Conservation (phyloP, 2,888 invertebrate species). For the Pachydiplax longipennis region DNA sequence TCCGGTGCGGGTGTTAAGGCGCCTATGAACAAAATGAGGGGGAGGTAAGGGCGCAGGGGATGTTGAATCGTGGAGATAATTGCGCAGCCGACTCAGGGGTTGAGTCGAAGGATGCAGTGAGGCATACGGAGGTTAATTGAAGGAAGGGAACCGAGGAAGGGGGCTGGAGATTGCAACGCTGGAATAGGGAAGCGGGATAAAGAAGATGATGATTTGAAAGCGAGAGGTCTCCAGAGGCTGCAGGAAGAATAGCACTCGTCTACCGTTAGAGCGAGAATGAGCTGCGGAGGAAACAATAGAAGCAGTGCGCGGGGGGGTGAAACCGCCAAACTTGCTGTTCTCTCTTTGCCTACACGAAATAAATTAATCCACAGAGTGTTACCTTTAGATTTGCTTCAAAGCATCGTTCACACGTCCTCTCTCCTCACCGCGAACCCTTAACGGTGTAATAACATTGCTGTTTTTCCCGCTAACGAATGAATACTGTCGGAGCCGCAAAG, state of each 20-base stretch:
- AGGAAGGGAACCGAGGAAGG: background rate
- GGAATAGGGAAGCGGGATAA: background rate
- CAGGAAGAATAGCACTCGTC: background rate
- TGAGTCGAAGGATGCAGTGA: background rate
- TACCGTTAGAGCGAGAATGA: background rate
- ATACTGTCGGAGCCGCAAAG: background rate
- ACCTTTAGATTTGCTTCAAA: background rate
- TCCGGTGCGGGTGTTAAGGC: background rate
- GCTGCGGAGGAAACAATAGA: background rate
- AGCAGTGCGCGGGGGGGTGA: background rate
- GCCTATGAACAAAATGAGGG: background rate
- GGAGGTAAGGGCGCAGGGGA: background rate
- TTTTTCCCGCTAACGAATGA: background rate
- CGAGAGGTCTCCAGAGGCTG: background rate
- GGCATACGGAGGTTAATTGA: background rate
- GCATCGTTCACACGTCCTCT: background rate
- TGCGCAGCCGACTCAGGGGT: background rate
- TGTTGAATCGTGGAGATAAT: background rate
- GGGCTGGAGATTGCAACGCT: background rate
- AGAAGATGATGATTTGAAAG: background rate
- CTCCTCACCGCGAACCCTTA: background rate
- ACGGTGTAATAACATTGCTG: background rate
- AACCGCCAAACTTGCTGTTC: background rate
- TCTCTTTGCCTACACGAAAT: background rate
- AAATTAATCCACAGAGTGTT: background rate